Base-by-base conservation (phyloP, 1,140 invertebrate species). In the Aleiodes sp. region DNA sequence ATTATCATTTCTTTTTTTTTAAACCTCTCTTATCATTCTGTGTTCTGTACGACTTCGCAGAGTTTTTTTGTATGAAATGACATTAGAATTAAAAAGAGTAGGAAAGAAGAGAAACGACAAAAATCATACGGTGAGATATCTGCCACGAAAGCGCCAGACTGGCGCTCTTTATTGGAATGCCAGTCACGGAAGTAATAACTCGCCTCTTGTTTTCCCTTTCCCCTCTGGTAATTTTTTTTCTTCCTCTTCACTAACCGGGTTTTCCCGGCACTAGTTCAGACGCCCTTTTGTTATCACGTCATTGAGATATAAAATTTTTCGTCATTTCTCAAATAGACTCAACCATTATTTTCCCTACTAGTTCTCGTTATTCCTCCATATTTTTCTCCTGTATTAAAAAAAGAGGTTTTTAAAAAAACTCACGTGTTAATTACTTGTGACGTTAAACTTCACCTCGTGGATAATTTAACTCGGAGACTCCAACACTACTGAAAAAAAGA, bases 1-100 rank as follows among this genome's bases (percentile, higher is more conserved):
- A 73, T 77, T 77, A 78, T 78, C 75, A n/a, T n/a, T n/a, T n/a
- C n/a, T n/a, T n/a, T 52, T 3, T 16, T 52, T 52, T 8, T 24
- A 52, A 52, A 21, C 39, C 39, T 14, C 21, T 52, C 46, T 52
- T 52, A 52, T 52, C 46, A 12, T 52, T 8, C 21, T 41, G 60
- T 43, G 33, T 31, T 65, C 2, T 37, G 35, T 57, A 56, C 46
- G 28, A 26, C n/a, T 10, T 14, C 14, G 26, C 33, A 14, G 19
- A n/a, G 21, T 29, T 9, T 39, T 28, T 67, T 62, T 68, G 9
- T 35, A 46, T 28, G 26, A 39, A 26, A 26, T 19, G n/a, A 39
- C 8, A 14, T 24, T 24, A 60, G 2, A 52, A 24, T 24, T 2
- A 41, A 16, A 52, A 52, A 52, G 21, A 46, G 31, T 6, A 10